phyloP scores from a whole-genome alignment of 2,888 invertebrate species.

The Rhopalosiphum nymphaeae region DNA sequence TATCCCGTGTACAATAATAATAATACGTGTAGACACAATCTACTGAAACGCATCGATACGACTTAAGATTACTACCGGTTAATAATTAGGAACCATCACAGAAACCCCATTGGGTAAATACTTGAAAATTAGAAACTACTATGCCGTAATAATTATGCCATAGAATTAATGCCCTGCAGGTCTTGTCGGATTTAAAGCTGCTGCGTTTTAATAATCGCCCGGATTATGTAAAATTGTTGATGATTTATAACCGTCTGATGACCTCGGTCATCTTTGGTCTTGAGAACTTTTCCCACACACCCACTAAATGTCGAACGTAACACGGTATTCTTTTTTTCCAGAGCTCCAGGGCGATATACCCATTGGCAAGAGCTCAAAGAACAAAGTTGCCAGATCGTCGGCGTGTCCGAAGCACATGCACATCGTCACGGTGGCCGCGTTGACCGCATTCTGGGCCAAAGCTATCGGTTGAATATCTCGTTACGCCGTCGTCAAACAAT shows the following conservation, averaged over 20 bases:
- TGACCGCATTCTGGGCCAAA: conserved; percentile 59
- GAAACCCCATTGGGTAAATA: not conserved
- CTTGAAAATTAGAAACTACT: not conserved
- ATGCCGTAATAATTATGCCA: not conserved
- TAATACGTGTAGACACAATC: not conserved
- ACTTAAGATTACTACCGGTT: not conserved
- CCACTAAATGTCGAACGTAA: not conserved
- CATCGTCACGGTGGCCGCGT: conserved; percentile 61
- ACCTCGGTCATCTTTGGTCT: not conserved
- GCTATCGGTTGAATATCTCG: conserved; percentile 54
- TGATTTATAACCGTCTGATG: not conserved
- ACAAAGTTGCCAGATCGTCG: conserved; percentile 60
- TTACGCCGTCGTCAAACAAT: not conserved
- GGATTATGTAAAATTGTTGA: not conserved
- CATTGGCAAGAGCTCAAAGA: conserved; percentile 57
- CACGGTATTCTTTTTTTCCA: not conserved
- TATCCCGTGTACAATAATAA: not conserved
- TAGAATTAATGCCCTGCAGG: not conserved
- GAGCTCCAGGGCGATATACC: conserved; percentile 63
- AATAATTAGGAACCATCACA: not conserved
- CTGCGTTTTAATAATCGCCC: too few relatives aligned
- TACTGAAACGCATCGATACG: not conserved
- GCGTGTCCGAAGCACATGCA: conserved; percentile 61
- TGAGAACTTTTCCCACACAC: not conserved
- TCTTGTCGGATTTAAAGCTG: not conserved